Conservation (phyloP, 64 coral and sea anemone genomes). For the Actinia equina region DNA sequence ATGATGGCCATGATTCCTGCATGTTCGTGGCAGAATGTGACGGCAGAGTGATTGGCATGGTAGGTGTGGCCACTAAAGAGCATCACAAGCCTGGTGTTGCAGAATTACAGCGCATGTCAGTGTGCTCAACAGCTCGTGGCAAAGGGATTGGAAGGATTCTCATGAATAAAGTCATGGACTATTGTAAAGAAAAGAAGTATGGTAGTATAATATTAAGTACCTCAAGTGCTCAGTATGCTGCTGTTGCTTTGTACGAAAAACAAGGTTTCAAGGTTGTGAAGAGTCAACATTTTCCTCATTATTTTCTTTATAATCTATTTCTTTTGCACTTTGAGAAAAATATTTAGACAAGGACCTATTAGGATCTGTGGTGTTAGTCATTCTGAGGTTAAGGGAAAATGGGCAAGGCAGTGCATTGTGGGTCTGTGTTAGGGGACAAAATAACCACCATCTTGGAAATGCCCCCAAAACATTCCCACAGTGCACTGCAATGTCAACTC, state of each 20-base stretch:
- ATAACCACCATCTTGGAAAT: too few species aligned
- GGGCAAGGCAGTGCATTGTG: too few species aligned
- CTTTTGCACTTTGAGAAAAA: neutral
- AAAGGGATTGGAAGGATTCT: conserved; percentile 18
- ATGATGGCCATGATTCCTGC: neutral
- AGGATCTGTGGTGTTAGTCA: too few species aligned
- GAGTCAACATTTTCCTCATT: neutral
- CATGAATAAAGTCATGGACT: neutral
- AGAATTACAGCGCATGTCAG: conserved; percentile 35
- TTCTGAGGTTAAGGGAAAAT: too few species aligned
- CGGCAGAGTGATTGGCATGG: conserved; percentile 39
- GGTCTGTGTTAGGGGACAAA: too few species aligned
- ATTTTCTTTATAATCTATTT: neutral
- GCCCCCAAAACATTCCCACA: too few species aligned
- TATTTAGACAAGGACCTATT: too few species aligned
- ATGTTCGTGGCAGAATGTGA: conserved; percentile 26
- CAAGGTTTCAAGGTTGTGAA: conserved; percentile 2
- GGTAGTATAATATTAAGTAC: neutral
- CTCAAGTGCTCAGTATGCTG: conserved; percentile 6
- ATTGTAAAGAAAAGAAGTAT: conserved; percentile 7
- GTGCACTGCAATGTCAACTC: too few species aligned
- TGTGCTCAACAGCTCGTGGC: neutral
- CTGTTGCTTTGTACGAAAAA: conserved; percentile 19
- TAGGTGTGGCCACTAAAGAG: neutral
- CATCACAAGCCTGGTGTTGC: neutral